phyloP scores from a whole-genome alignment of 1,140 invertebrate species.

The Meloidogyne hapla region DNA sequence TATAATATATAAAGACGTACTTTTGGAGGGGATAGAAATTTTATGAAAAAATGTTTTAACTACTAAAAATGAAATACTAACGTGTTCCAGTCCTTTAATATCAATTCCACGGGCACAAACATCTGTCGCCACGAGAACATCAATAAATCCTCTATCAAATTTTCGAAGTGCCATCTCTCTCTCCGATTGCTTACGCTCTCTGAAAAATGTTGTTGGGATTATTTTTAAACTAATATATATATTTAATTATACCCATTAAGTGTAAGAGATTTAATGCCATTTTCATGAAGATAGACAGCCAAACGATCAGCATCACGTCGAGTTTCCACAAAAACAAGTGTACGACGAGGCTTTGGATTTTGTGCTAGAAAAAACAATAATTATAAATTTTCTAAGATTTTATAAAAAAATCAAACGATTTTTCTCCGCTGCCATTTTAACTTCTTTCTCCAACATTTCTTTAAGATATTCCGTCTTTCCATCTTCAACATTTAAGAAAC shows the following conservation, averaged over 20 bases:
- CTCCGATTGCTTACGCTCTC: constrained; percentile 80
- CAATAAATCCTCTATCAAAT: constrained; percentile 72
- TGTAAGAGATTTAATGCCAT: constrained; percentile 27
- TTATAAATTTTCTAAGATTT: background rate
- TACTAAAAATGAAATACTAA: constrained; percentile 4
- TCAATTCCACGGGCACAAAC: constrained; percentile 86
- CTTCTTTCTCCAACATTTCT: constrained; percentile 27
- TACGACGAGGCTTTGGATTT: constrained; percentile 67
- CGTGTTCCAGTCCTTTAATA: constrained; percentile 84
- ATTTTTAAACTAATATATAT: no score
- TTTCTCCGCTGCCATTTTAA: constrained; percentile 67
- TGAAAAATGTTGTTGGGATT: no score
- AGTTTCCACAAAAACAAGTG: constrained; percentile 84
- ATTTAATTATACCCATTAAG: constrained; percentile 22
- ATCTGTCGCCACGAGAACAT: constrained; percentile 84
- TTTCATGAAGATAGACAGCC: constrained; percentile 71
- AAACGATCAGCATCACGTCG: constrained; percentile 86
- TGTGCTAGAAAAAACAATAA: constrained; percentile 21
- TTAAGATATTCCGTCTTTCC: constrained; percentile 70
- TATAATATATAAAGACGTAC: no score
- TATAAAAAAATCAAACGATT: constrained; percentile 40
- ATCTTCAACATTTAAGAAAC: constrained; percentile 74
- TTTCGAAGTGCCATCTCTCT: constrained; percentile 81
- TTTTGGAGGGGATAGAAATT: no score
- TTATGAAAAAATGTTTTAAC: no score